phyloP scores from a whole-genome alignment of 2,113 vertebrate species.

The Melanerpes formicivorus region DNA sequence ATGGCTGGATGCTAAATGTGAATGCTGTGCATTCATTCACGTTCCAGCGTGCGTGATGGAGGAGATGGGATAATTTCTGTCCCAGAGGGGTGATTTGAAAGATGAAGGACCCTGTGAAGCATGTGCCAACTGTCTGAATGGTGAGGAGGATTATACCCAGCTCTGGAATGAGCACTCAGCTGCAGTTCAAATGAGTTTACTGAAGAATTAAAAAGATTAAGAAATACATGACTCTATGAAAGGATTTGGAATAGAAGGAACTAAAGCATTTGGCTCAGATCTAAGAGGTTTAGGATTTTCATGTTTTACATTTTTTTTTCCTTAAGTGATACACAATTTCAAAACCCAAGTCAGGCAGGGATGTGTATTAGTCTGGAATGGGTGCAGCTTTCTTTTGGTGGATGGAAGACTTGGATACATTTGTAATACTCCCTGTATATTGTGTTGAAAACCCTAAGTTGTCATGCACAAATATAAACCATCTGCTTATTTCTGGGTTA shows the following conservation, averaged over 20 bases:
- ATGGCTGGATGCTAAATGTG: conserved; percentile 36
- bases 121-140: conserved; percentile 68
- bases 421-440: neutral
- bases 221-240: conserved; percentile 49
- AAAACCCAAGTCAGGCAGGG: conserved; percentile 4
- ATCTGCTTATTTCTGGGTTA: neutral
- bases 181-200: conserved; percentile 73
- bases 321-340: neutral
- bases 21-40: conserved; percentile 59
- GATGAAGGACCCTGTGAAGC: conserved; percentile 64
- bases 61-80: conserved; percentile 72
- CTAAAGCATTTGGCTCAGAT: conserved; percentile 50
- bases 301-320: neutral
- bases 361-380: neutral
- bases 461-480: neutral
- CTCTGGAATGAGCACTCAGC: conserved; percentile 65
- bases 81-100: conserved; percentile 72
- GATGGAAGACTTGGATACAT: neutral
- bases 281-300: conserved; percentile 6
- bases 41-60: conserved; percentile 53
- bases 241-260: conserved; percentile 52
- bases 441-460: neutral
- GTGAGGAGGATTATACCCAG: conserved; percentile 66
- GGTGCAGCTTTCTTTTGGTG: neutral
- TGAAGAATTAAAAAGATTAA: conserved; percentile 74